Evolutionary conservation across 2,113 vertebrate genomes (phyloP).

Genomic region (Charina bottae): DNA sequence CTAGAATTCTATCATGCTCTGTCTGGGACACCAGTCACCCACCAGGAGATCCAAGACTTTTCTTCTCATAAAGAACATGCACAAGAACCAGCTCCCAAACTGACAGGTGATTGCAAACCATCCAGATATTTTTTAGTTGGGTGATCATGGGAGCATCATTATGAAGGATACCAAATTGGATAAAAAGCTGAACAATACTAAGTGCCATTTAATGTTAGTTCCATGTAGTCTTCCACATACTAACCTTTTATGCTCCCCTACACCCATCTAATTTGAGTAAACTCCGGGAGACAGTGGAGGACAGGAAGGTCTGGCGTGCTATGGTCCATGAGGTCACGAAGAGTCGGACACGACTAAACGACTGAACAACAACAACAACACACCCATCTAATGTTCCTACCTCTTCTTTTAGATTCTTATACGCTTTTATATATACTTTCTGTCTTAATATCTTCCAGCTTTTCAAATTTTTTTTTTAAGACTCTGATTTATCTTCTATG

Average conservation of each 20-base stretch:
- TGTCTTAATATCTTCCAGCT: neutral
- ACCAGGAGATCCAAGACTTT: neutral
- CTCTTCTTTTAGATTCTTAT: neutral
- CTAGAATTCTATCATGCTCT: neutral
- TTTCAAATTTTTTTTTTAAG: neutral
- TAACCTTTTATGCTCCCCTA: neutral
- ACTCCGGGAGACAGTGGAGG: too few species aligned
- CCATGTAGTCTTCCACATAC: neutral
- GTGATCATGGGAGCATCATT: neutral
- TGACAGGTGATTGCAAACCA: neutral
- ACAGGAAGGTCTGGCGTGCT: too few species aligned
- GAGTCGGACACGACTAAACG: too few species aligned
- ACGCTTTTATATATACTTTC: neutral
- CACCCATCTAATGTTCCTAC: neutral
- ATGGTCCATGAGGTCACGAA: too few species aligned
- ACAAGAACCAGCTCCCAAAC: too few species aligned
- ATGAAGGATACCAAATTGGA: neutral
- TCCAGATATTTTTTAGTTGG: neutral
- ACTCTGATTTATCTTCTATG: neutral
- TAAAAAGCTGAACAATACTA: neutral
- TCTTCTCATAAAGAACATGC: neutral
- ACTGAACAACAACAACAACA: too few species aligned
- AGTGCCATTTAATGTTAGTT: neutral
- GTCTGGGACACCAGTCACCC: neutral
- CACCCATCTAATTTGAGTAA: neutral